A percentile compares a stretch with the other conserved stretches of the same genome.
These are phyloP conservation scores for Nycticryphes semicollaris DNA, from an alignment of 2,113 vertebrate genomes.

Conservation along the genomic window DNA sequence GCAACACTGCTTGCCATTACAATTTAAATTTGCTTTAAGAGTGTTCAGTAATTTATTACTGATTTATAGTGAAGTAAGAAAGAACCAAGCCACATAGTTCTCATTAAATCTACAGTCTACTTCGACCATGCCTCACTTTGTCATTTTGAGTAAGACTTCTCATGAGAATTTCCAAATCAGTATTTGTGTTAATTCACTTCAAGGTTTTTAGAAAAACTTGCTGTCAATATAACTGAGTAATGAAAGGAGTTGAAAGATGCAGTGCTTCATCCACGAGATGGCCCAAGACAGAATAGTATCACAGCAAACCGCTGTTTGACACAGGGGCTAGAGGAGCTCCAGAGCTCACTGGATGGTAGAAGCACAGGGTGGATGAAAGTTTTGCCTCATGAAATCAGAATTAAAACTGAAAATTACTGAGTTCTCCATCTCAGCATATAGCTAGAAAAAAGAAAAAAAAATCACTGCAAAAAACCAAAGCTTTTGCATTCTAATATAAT, in stretches of 20 bases:
- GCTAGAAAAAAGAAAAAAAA: neutral
- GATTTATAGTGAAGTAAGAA: neutral
- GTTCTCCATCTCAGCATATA: neutral
- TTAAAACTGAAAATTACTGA: neutral
- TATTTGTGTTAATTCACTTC: neutral
- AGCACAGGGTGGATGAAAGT: neutral
- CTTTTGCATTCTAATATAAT: neutral
- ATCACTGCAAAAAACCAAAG: fast-evolving
- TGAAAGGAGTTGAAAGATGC: neutral
- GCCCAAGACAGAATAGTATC: neutral
- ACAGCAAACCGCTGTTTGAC: neutral
- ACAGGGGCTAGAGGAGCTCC: neutral
- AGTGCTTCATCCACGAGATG: neutral
- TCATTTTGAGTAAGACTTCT: neutral
- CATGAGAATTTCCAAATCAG: neutral
- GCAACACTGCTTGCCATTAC: neutral
- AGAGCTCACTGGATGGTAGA: neutral
- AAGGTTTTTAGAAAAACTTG: neutral
- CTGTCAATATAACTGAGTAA: neutral
- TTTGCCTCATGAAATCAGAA: neutral
- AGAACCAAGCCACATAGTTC: neutral
- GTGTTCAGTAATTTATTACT: neutral
- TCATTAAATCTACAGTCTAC: neutral
- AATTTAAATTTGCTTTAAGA: neutral
- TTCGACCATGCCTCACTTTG: neutral